Evolutionary conservation across 2,888 invertebrate species (phyloP), one percentile per base, ranked within the genome.

Genomic region (Amblyteles armatorius): DNA sequence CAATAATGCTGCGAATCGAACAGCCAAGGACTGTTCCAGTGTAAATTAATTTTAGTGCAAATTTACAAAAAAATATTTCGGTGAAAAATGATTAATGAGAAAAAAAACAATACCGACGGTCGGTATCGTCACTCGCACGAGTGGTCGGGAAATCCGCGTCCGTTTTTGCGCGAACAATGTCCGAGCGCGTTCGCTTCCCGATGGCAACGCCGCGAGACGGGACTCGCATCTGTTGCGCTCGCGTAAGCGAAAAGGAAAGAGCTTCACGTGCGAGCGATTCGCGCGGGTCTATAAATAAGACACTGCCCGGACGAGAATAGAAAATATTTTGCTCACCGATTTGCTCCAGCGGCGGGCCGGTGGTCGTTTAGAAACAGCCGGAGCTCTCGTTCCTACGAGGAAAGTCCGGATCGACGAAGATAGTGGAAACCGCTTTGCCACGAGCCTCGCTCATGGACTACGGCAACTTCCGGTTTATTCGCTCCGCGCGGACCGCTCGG

Each of bases 261-360:
- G 86, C 52, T 67, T 69, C 44, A 48, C 33, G 63, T 55, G 52
- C 82, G 69, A 22, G 44, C 50, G 48, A 44, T 19, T 60, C 55
- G 73, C 52, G 50, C 55, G 72, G 77, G 60, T 89, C 92, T 93
- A 93, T 93, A 92, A 93, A 93, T 93, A 93, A 90, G 33, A 77
- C 80, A 72, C 79, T 79, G n/a, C 69, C 73, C 81, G 82, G 87
- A 90, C 91, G 90, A 90, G 91, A 93, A 93, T 92, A 92, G 92
- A 92, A 91, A 93, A 92, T 91, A 89, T 87, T 86, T 79, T 55
- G 50, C 60, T 79, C 19, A 55, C 36, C 7, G 48, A 72, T 63
- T 48, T 63, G 29, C 55, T 79, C 78, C 52, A 50, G 52, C 33
- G 65, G 48, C 40, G 63, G 74, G 55, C 9, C n/a, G 71, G 67